phyloP scores from a whole-genome alignment of 2,888 invertebrate species.

The Venustoraphidia nigricollis region DNA sequence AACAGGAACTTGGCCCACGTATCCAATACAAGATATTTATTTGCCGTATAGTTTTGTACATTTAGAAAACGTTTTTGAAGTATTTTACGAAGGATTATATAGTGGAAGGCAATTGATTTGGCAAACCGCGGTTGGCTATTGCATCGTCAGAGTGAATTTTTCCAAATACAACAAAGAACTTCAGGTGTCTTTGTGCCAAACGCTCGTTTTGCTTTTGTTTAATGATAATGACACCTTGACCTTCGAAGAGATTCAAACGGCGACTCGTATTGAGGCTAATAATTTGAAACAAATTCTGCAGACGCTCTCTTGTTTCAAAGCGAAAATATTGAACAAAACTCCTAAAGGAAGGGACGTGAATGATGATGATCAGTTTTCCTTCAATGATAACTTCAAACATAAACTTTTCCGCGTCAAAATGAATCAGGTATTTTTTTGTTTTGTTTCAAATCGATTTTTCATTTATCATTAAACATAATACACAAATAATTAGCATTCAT shows the following conservation, averaged over 20 bases:
- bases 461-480: too few relatives aligned
- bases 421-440: conserved; percentile 58
- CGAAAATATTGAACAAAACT: conserved; percentile 67
- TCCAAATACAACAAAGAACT: conserved; percentile 80
- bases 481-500: too few relatives aligned
- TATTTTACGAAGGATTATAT: conserved; percentile 91
- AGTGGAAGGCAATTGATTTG: conserved; percentile 93
- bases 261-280: conserved; percentile 82
- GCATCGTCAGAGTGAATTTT: conserved; percentile 78
- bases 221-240: conserved; percentile 69
- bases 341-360: conserved; percentile 79
- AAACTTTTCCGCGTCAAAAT: conserved; percentile 94
- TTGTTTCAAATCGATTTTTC: too few relatives aligned
- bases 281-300: conserved; percentile 86
- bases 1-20: conserved; percentile 97
- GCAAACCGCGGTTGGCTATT: conserved; percentile 93
- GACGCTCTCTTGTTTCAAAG: conserved; percentile 88
- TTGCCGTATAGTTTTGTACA: conserved; percentile 76
- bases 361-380: conserved; percentile 67
- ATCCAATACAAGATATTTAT: conserved; percentile 74
- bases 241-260: conserved; percentile 71
- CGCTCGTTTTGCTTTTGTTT: conserved; percentile 79
- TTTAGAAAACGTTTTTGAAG: conserved; percentile 85
- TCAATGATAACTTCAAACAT: conserved; percentile 82
- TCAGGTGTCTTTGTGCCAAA: conserved; percentile 92